These are phyloP conservation scores for Hypolimnas misippus DNA, from an alignment of 2,888 invertebrate genomes.

Conservation along the genomic window DNA sequence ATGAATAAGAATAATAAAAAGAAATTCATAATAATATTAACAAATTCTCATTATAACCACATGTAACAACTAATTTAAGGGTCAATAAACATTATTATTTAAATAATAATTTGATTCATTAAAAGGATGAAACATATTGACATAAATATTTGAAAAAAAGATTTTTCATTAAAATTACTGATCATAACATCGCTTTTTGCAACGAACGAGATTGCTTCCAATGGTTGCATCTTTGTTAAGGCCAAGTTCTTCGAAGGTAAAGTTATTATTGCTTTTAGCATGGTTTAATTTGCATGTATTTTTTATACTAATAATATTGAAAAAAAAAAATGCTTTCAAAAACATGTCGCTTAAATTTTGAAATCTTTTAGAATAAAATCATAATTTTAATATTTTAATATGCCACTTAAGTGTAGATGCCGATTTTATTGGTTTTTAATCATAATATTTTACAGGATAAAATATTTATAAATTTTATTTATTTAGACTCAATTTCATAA, in stretches of 20 bases:
- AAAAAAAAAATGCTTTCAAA: slow-evolving; percentile 37
- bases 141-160: not conserved
- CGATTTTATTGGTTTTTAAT: too few relatives aligned
- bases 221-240: slow-evolving; percentile 67
- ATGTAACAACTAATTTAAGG: slow-evolving; percentile 14
- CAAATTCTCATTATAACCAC: slow-evolving; percentile 33
- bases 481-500: too few relatives aligned
- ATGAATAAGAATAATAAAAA: slow-evolving; percentile 12
- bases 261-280: slow-evolving; percentile 81
- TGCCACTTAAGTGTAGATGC: too few relatives aligned
- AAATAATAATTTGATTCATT: not conserved
- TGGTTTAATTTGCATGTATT: slow-evolving; percentile 50
- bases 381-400: too few relatives aligned
- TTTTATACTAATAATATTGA: slow-evolving; percentile 38
- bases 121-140: not conserved
- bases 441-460: too few relatives aligned
- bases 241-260: slow-evolving; percentile 75
- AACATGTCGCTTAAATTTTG: not conserved
- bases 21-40: slow-evolving; percentile 27
- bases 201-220: slow-evolving; percentile 76
- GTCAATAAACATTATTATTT: not conserved
- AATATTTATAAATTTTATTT: too few relatives aligned
- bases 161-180: slow-evolving; percentile 53
- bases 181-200: slow-evolving; percentile 77
- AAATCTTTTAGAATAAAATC: too few relatives aligned